Conservation (phyloP, 1,140 invertebrate genomes). For the Brachionus koreanus region DNA sequence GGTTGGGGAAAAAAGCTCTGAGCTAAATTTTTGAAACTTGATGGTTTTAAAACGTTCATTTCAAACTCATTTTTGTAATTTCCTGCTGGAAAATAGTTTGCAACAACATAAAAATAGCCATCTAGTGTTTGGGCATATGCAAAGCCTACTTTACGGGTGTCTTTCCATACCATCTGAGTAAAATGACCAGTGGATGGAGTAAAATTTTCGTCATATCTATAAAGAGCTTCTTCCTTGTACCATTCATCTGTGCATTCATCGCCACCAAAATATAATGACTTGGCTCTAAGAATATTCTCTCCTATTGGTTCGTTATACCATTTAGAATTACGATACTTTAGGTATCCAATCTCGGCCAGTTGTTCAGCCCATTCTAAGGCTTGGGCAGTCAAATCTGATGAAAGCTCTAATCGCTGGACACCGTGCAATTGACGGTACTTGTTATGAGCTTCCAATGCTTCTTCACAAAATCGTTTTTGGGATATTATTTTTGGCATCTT, state of each 20-base stretch:
- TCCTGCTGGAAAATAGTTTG: conserved; percentile 40
- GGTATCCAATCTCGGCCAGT: conserved; percentile 65
- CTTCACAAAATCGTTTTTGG: conserved; percentile 54
- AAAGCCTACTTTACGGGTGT: conserved; percentile 24
- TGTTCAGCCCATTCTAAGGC: conserved; percentile 75
- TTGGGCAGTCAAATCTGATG: conserved; percentile 66
- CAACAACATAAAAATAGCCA: conserved; percentile 31
- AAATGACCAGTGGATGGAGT: conserved; percentile 30
- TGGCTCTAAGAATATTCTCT: conserved; percentile 29
- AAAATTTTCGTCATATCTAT: conserved; percentile 60
- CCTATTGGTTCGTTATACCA: conserved; percentile 22
- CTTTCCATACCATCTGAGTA: conserved; percentile 44
- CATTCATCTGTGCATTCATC: conserved; percentile 1
- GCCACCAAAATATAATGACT: background rate
- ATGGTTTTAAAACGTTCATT: conserved; percentile 13
- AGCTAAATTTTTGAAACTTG: background rate
- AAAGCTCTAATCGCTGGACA: conserved; percentile 66
- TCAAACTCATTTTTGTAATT: conserved; percentile 37
- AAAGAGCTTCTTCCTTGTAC: conserved; percentile 48
- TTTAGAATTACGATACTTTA: conserved; percentile 65
- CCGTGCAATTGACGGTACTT: conserved; percentile 70
- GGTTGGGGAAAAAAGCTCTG: background rate
- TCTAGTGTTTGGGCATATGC: conserved; percentile 1
- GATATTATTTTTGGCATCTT: conserved; percentile 27
- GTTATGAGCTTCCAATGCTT: conserved; percentile 69